Evolutionary conservation across 2,797 vertebrate species (phyloP), one percentile per base, ranked within the genome.

Genomic region (Hylomyscus alleni): DNA sequence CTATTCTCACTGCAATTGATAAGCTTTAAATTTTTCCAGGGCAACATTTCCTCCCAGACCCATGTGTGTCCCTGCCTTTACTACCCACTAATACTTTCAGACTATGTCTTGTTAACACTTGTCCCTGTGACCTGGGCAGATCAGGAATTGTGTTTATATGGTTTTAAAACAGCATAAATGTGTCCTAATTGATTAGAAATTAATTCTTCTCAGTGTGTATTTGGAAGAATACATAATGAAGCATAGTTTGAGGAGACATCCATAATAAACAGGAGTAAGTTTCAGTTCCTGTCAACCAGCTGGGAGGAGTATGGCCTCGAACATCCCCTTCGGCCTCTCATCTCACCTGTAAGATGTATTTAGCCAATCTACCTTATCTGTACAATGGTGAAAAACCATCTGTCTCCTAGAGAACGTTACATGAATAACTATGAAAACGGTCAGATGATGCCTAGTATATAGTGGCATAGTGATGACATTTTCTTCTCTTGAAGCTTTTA

Each of bases 361-460:
- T 50, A 62, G 67, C 76, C 80, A 24, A 65, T 2, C 20, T 54
- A 65, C 4, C 7, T 72, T 54, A 47, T 58, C 34, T 87, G 3
- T 56, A 90, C 54, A 85, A 20, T 54, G 9, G 37, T 78, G 58
- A 62, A 62, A 62, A 44, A 83, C 12, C 29, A 83, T 31, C 24
- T 62, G 37, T 83, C 37, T 83, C 84, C 19, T 83, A 89, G 20
- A 73, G 22, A 95, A 81, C 8, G 89, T 44, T 60, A 60, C 86
- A 11, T 15, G 77, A 88, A 44, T 80, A 82, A 81, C 69, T 82
- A 76, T 44, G 17, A 84, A 44, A 86, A 90, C 75, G 1, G 4
- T 88, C 89, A 12, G 26, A 86, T 37, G 7, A 72, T 82, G 0
- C 34, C 34, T 24, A 91, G 10, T 1, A 87, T 34, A 26, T 52